Evolutionary conservation across 2,888 invertebrate species (phyloP), one percentile per base, ranked within the genome.

Genomic region (Reticulitermes lucifugus): DNA sequence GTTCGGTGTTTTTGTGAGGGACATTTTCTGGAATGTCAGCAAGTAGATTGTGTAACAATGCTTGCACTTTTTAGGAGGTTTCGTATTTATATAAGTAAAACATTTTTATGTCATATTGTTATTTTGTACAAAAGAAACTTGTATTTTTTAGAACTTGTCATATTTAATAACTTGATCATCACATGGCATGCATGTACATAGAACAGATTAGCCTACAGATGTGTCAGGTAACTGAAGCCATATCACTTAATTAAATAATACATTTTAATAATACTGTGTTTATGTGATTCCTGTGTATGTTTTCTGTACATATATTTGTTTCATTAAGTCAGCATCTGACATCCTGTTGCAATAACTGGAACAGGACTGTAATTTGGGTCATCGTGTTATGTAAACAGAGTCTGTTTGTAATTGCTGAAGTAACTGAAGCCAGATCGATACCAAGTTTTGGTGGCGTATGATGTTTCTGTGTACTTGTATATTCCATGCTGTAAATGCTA

Each of bases 401-500:
- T 55, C 14, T 55, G 55, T 55, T 14, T n/a, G 9, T 65, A 25
- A 25, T n/a, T n/a, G 25, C 65, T 25, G 25, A 65, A 10, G 5
- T 65, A n/a, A 65, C 5, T 65, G 3, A 25, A 21, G n/a, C 22
- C 65, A n/a, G 5, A 25, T 25, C 7, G 10, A 9, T 25, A 0
- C 2, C 5, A 1, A 25, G 18, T 22, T 25, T 18, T 9, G 29
- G 51, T 21, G 22, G 25, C 25, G 25, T 6, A n/a, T 46, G 55
- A 51, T 55, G n/a, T 55, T 46, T 77, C 59, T 22, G 35, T 35
- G 35, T 35, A 35, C 35, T 35, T 35, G 22, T 80, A 59, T 51
- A 35, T 41, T 80, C 59, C 35, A 80, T 60, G 59, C 60, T 60
- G 60, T 60, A 59, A 80, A 60, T 80, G 59, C 55, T 80, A 59